Evolutionary conservation across 2,888 invertebrate species (phyloP), one percentile per base, ranked within the genome.

Genomic region (Melanostoma scalare): DNA sequence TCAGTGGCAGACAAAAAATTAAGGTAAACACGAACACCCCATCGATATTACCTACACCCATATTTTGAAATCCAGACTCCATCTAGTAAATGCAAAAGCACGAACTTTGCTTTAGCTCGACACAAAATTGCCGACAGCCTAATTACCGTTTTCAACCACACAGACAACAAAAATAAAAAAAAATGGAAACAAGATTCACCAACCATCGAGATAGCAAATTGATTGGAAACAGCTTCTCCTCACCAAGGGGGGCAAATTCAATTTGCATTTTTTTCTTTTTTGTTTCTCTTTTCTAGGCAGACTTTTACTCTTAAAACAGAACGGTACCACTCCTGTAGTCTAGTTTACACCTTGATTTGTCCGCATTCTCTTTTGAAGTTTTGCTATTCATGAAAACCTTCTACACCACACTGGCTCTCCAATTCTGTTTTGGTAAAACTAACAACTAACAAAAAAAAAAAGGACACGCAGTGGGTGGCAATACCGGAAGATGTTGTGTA

Each of bases 191-290:
- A 20, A 48, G 33, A 38, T 58, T 50, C 48, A 48, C 36, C n/a
- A 63, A 73, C 20, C 58, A 68, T 20, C 30, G 44, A 44, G 75
- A 68, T 75, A 68, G 67, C 60, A 75, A 75, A 75, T 68, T 75
- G 68, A 75, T 75, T 68, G 67, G 75, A 60, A 68, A 44, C 58
- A 68, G 52, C 38, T 68, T 68, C 60, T 60, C 52, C 48, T 52
- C 75, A 60, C 68, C 31, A 38, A 20, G 20, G 67, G 67, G 60
- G 75, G 67, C 60, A n/a, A 75, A 68, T 60, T 68, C 75, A 68
- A 75, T 75, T 75, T 75, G 36, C 53, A 55, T 53, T 55, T 20
- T 48, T 48, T 35, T 20, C 20, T 20, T 0, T 20, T 20, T 20
- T 20, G 20, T 20, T 20, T 20, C 20, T 20, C 20, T 20, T 20